These are phyloP conservation scores for Scaptodrosophila latifasciaeformis DNA, from an alignment of 2,888 invertebrate species.

Conservation along the genomic window DNA sequence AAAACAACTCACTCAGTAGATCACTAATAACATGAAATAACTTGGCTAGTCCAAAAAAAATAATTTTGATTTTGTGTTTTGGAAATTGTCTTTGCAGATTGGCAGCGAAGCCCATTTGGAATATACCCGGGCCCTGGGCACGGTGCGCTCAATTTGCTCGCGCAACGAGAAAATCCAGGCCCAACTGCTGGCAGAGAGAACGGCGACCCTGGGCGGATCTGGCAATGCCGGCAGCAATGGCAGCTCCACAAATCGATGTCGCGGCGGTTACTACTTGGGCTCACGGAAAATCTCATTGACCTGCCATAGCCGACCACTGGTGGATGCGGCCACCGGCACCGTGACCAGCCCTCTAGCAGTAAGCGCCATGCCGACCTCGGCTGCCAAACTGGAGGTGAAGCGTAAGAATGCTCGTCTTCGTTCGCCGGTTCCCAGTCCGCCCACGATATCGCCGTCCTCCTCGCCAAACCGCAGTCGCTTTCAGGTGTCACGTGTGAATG, in stretches of 20 bases:
- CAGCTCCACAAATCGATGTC: constrained; percentile 47
- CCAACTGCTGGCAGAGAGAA: constrained; percentile 55
- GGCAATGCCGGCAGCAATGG: constrained; percentile 29
- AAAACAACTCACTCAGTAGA: neutral
- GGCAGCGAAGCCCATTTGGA: constrained; percentile 73
- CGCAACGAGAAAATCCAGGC: constrained; percentile 77
- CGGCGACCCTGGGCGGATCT: constrained; percentile 42
- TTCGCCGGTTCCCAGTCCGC: constrained; percentile 81
- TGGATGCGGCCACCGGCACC: constrained; percentile 73
- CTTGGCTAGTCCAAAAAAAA: constrained; percentile 30
- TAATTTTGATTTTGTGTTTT: neutral
- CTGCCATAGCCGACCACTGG: constrained; percentile 78
- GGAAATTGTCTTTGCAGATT: constrained; percentile 44
- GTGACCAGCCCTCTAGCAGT: constrained; percentile 41
- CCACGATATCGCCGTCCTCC: constrained; percentile 81
- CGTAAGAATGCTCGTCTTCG: constrained; percentile 78
- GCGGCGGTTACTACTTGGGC: constrained; percentile 72
- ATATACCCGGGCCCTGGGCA: constrained; percentile 76
- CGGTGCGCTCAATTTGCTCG: constrained; percentile 79
- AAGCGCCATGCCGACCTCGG: constrained; percentile 57
- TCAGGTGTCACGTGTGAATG: constrained; percentile 74
- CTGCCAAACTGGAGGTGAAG: constrained; percentile 70
- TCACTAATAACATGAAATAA: constrained; percentile 11
- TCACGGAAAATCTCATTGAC: constrained; percentile 84
- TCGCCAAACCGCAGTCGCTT: constrained; percentile 80